Evolutionary conservation across 2,113 vertebrate species (phyloP).

Genomic region (Daphoenositta chrysoptera): DNA sequence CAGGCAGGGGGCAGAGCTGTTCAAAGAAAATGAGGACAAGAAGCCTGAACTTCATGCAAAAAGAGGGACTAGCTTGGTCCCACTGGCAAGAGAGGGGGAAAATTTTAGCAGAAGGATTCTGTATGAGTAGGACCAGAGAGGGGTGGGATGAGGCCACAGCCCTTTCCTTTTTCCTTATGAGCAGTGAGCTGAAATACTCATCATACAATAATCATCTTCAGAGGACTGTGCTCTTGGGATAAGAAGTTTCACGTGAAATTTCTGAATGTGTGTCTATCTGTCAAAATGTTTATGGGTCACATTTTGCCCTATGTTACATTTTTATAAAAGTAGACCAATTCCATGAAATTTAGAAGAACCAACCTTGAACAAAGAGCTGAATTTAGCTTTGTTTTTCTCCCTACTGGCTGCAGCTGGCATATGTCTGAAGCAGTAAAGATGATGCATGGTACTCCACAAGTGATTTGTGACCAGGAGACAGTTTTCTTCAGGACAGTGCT

Average conservation of each 20-base stretch:
- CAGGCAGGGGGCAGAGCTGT: conserved; percentile 62
- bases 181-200: conserved; percentile 14
- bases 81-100: background rate
- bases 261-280: background rate
- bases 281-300: background rate
- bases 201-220: background rate
- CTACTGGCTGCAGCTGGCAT: conserved; percentile 25
- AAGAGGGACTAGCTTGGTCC: background rate
- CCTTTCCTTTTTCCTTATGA: background rate
- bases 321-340: background rate
- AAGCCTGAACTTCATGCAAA: background rate
- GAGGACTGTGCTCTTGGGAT: background rate
- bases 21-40: conserved; percentile 51
- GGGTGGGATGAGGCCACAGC: background rate
- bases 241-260: background rate
- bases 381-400: conserved; percentile 3
- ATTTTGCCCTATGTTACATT: background rate
- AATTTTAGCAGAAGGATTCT: background rate
- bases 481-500: conserved; percentile 25
- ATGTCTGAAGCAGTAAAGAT: background rate
- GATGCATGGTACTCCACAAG: conserved; percentile 12
- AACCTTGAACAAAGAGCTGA: background rate
- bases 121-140: background rate
- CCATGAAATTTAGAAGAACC: background rate
- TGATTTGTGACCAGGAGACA: conserved; percentile 31